Evolutionary conservation across 2,113 vertebrate species (phyloP), one percentile per base, ranked within the genome.

Genomic region (Microcebus tavaratra): DNA sequence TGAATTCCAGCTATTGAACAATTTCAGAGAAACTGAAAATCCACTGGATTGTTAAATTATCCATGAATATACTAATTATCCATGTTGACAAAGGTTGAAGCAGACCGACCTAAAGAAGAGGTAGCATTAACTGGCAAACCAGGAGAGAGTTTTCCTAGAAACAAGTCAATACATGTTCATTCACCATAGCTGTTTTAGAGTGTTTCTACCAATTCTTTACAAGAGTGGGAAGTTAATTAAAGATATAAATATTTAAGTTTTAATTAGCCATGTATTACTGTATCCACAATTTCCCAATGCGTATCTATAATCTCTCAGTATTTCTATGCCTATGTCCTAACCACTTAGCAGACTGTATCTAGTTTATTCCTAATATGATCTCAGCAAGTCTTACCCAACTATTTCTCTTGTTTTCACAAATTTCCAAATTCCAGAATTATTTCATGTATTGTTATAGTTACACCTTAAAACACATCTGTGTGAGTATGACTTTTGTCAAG

Each of bases 21-120:
- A 36, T 90, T 79, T 80, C 29, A 61, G 20, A 76, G 25, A 92
- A 85, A 68, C 2, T 48, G 36, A 86, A 82, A 82, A 68, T 78
- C 36, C n/a, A 73, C 17, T 86, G 79, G 78, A 84, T 90, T 95
- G 27, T 8, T 90, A 36, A 81, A 87, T 96, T 94, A 81, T 88
- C 8, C 23, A 73, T 59, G 55, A 2, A 36, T 45, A 29, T 36
- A 11, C 14, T 82, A 73, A 82, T 94, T 94, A 75, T 95, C 42
- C 39, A 59, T 50, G 18, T n/a, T 25, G 57, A 80, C 7, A 63
- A 85, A 88, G 84, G n/a, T 80, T 68, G 67, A 85, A 76, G 61
- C 23, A 79, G 48, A 88, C 6, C 31, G 34, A 57, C 50, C 34
- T 80, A n/a, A 50, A 25, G n/a, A 85, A 84, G 23, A 72, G 36